These are phyloP conservation scores for Kryptopterus vitreolus DNA, from an alignment of 2,797 vertebrate species.

Conservation along the genomic window DNA sequence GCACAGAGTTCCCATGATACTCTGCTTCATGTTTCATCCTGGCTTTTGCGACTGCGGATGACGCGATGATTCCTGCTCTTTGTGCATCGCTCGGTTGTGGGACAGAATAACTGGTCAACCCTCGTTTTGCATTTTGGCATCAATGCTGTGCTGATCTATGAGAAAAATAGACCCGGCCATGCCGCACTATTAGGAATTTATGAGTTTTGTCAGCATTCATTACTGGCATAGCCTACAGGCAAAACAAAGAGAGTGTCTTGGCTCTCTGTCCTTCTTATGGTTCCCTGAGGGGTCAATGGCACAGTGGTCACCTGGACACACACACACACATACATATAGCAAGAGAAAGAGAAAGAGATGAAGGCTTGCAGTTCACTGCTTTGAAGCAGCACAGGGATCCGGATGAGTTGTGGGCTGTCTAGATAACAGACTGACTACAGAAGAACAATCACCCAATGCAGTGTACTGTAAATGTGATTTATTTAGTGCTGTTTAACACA, in stretches of 20 bases:
- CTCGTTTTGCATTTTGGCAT: slow-evolving; percentile 49
- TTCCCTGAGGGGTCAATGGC: slow-evolving; percentile 57
- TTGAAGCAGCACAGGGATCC: slow-evolving; percentile 50
- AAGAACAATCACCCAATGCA: slow-evolving; percentile 41
- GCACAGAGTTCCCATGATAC: background rate
- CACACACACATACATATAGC: background rate
- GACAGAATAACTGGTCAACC: slow-evolving; percentile 51
- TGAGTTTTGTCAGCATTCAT: slow-evolving; percentile 61
- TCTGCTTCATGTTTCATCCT: slow-evolving; percentile 30
- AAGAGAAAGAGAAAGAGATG: slow-evolving; percentile 9
- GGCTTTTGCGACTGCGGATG: slow-evolving; percentile 29
- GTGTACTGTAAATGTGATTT: slow-evolving; percentile 47
- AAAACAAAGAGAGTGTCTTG: slow-evolving; percentile 59
- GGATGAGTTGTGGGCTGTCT: slow-evolving; percentile 51
- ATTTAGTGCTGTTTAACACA: slow-evolving; percentile 37
- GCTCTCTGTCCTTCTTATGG: slow-evolving; percentile 53
- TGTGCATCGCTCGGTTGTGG: slow-evolving; percentile 19
- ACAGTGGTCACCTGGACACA: slow-evolving; percentile 51
- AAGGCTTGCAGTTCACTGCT: slow-evolving; percentile 52
- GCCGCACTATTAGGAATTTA: slow-evolving; percentile 57
- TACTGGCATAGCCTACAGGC: slow-evolving; percentile 55
- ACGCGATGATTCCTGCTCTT: slow-evolving; percentile 35
- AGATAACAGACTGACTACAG: slow-evolving; percentile 40
- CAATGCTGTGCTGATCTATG: slow-evolving; percentile 47
- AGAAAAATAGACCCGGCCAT: slow-evolving; percentile 43